Base-by-base conservation (phyloP, 1,140 invertebrate species). In the Antheraea pernyi region DNA sequence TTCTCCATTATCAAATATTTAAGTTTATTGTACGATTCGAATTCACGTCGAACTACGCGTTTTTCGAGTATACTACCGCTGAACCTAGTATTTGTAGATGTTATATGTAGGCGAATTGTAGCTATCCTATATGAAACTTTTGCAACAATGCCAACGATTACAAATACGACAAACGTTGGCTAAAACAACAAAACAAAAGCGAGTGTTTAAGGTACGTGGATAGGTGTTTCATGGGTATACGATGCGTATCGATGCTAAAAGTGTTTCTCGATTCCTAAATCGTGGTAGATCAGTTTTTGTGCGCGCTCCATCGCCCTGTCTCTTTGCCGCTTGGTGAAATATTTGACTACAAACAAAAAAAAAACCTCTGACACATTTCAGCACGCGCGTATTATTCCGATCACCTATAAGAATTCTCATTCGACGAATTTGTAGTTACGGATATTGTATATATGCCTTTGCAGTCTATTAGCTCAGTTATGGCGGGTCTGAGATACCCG, bases 321-420 rank as follows among this genome's bases (percentile, higher is more conserved):
- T 73, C 76, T 77, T 74, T 77, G 80, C 82, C 81, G 75, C 84
- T 81, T 83, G 79, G 79, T 76, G 76, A 84, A 88, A 85, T 87
- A 83, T 80, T 74, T 68, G 60, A 67, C 68, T 37, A 68, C 70
- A 48, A 42, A 64, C 58, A 81, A 84, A 84, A 82, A 82, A 68
- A 65, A 76, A 79, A 78, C 39, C 11, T 16, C 11, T n/a, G 46
- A 53, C 46, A 53, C 13, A 53, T 53, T 53, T 53, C 46, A 53
- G 46, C 46, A 53, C 13, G 46, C 13, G 46, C 46, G 16, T 53
- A 53, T 53, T 13, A 53, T 53, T 11, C 16, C 46, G 16, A 13
- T 53, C 9, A 53, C 9, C 46, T 53, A 53, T 11, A 16, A 53
- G 13, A 53, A 53, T 53, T 53, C 46, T 53, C 11, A 53, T 9